Evolutionary conservation across 1,140 invertebrate species (phyloP).

Genomic region (Coptotermes formosanus): DNA sequence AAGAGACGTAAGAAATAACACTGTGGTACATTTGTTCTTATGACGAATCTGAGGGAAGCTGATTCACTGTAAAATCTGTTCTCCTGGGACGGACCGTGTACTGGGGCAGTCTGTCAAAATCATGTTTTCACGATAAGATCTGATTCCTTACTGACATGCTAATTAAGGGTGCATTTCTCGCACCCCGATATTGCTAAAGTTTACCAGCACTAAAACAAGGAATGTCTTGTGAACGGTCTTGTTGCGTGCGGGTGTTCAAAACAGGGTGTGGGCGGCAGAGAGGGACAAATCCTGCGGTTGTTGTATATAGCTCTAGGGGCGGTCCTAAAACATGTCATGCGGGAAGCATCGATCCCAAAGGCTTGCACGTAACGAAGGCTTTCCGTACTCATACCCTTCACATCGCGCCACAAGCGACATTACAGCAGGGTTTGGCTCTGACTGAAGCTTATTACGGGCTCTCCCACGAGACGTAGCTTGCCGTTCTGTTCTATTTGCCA

Average conservation of each 20-base stretch:
- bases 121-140: background rate
- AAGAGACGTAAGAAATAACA: too few species aligned
- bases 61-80: too few species aligned
- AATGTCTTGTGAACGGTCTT: background rate
- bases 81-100: too few species aligned
- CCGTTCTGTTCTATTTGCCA: background rate
- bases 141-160: background rate
- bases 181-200: background rate
- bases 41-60: too few species aligned
- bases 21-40: too few species aligned
- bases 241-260: too few species aligned
- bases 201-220: background rate
- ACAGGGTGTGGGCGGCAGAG: too few species aligned
- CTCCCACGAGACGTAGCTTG: background rate
- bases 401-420: background rate
- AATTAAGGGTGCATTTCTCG: background rate
- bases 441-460: background rate
- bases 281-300: background rate
- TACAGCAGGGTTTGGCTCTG: background rate
- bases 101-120: too few species aligned
- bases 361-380: background rate
- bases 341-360: constrained; percentile 13
- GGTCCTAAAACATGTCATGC: constrained; percentile 6
- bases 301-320: background rate
- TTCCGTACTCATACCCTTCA: background rate